phyloP scores from a whole-genome alignment of 2,113 vertebrate species.

The Cervus canadensis region DNA sequence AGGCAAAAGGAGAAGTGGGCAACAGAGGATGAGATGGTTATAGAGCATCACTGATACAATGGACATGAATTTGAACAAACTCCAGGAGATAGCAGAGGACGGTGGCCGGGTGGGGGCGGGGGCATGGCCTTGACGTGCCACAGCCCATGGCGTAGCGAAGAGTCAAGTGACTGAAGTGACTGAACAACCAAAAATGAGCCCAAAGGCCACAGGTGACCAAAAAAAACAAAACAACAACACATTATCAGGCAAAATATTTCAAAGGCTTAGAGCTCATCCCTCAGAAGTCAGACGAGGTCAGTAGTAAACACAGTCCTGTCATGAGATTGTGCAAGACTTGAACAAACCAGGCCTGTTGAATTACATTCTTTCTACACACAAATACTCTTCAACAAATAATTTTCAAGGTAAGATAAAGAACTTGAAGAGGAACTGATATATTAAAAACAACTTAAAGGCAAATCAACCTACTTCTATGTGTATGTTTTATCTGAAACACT shows the following conservation, averaged over 20 bases:
- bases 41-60: neutral
- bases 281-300: neutral
- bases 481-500: neutral
- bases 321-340: neutral
- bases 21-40: neutral
- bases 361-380: neutral
- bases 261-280: neutral
- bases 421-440: neutral
- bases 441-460: neutral
- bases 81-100: neutral
- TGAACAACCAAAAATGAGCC: neutral
- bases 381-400: neutral
- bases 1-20: neutral
- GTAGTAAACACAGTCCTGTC: neutral
- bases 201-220: neutral
- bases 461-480: neutral
- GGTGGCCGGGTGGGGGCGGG: accelerated
- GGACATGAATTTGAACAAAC: neutral
- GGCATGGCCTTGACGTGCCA: neutral
- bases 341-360: neutral
- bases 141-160: neutral
- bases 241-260: neutral
- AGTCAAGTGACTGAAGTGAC: neutral
- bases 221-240: neutral
- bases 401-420: neutral